phyloP scores from a whole-genome alignment of 2,888 invertebrate genomes.

The Limnephilus rhombicus region DNA sequence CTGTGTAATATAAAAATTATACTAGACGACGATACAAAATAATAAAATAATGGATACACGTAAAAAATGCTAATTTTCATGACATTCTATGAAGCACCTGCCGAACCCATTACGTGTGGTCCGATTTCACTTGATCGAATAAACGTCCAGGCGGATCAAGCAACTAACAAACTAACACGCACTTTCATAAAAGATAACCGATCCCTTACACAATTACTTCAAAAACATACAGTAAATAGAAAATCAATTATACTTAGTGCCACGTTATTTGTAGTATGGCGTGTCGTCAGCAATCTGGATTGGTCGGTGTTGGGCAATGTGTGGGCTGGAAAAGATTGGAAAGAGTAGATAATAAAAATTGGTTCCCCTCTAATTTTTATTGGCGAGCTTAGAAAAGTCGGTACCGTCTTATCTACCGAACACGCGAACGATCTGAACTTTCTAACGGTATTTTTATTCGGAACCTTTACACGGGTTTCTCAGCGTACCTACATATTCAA shows the following conservation, averaged over 20 bases:
- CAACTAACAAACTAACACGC: not conserved
- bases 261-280: slow-evolving; percentile 17
- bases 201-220: slow-evolving; percentile 13
- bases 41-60: not conserved
- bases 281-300: not conserved
- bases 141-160: not conserved
- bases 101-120: slow-evolving; percentile 22
- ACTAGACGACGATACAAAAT: not conserved
- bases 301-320: slow-evolving; percentile 21
- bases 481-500: not conserved
- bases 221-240: not conserved
- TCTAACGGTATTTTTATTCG: slow-evolving; percentile 37
- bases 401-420: slow-evolving; percentile 8
- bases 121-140: not conserved
- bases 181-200: slow-evolving; percentile 34
- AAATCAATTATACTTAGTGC: slow-evolving; percentile 33
- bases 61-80: not conserved
- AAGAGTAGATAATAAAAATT: slow-evolving; percentile 52
- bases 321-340: slow-evolving; percentile 48
- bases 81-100: slow-evolving; percentile 20
- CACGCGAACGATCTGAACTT: slow-evolving; percentile 29
- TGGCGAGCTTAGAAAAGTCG: slow-evolving; percentile 40
- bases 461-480: slow-evolving; percentile 5
- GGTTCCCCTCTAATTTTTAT: slow-evolving; percentile 41
- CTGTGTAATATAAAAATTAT: too few species aligned